A percentile compares a stretch with the other conserved stretches of the same genome.
These are phyloP conservation scores for Chascanopsetta lugubris DNA, from an alignment of 2,113 vertebrate genomes.

Conservation along the genomic window DNA sequence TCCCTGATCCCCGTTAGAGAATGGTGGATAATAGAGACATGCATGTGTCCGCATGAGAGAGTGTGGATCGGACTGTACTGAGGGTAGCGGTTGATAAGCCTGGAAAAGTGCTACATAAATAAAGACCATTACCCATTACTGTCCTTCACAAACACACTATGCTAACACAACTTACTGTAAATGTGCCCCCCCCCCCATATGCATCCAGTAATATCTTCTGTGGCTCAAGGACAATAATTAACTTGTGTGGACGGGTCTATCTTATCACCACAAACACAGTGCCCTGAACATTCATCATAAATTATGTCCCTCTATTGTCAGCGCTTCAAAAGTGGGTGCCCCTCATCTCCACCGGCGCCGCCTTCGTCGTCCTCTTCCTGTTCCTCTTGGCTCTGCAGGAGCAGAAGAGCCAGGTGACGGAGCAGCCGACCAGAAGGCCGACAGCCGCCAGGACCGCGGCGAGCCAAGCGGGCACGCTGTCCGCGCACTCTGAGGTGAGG, in stretches of 20 bases:
- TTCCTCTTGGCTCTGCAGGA: constrained; percentile 56
- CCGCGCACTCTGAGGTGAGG: constrained; percentile 7
- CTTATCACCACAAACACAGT: not conserved
- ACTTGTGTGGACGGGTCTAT: not conserved
- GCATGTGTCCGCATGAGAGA: not conserved
- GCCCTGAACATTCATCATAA: not conserved
- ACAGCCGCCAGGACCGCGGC: constrained; percentile 76
- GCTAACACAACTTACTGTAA: not conserved
- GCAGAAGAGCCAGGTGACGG: constrained; percentile 63
- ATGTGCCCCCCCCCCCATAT: not conserved
- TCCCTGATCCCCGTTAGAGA: too few relatives aligned
- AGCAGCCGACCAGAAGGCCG: constrained; percentile 77
- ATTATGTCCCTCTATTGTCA: not conserved
- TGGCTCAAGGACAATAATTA: constrained; percentile 2
- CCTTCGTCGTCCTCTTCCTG: constrained; percentile 28
- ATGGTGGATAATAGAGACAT: not conserved
- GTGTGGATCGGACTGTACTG: not conserved
- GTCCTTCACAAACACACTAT: not conserved
- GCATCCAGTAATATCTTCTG: not conserved
- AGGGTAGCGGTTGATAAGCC: too few relatives aligned
- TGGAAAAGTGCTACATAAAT: too few relatives aligned
- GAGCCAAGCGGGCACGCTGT: constrained; percentile 78
- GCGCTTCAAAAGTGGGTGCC: constrained; percentile 56
- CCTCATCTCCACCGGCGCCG: constrained; percentile 55
- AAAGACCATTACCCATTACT: not conserved